Evolutionary conservation across 2,888 invertebrate genomes (phyloP).

Genomic region (Selenia dentaria): DNA sequence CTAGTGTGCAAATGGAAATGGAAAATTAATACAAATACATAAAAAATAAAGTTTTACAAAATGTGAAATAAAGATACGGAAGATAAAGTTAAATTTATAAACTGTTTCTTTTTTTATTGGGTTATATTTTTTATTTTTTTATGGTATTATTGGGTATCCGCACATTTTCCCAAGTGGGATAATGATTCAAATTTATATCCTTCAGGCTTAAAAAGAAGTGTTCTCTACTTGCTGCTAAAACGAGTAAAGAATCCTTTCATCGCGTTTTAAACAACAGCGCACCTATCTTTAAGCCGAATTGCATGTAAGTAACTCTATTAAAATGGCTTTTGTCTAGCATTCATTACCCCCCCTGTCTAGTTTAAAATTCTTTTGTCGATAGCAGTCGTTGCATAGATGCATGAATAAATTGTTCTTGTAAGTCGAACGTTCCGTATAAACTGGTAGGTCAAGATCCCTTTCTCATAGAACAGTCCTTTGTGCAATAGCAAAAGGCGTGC

Average conservation of each 20-base stretch:
- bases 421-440: conserved; percentile 74
- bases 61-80: too few species aligned
- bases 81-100: too few species aligned
- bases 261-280: conserved; percentile 48
- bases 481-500: conserved; percentile 77
- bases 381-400: conserved; percentile 75
- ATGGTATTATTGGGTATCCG: too few species aligned
- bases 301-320: conserved; percentile 80
- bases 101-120: too few species aligned
- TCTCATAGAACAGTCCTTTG: conserved; percentile 81
- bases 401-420: conserved; percentile 82
- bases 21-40: too few species aligned
- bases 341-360: conserved; percentile 82
- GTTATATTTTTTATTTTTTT: too few species aligned
- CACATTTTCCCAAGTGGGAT: too few species aligned
- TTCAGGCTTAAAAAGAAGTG: too few species aligned
- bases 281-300: conserved; percentile 61
- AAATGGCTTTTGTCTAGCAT: conserved; percentile 79
- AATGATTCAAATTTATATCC: too few species aligned
- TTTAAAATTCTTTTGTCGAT: conserved; percentile 80
- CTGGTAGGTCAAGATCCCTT: conserved; percentile 84
- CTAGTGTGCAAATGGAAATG: too few species aligned
- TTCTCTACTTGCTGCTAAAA: too few species aligned
- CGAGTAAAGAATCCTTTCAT: conserved; percentile 31
- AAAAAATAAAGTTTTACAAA: too few species aligned